Conservation (phyloP, 2,797 vertebrate genomes). For the Furcifer pardalis region DNA sequence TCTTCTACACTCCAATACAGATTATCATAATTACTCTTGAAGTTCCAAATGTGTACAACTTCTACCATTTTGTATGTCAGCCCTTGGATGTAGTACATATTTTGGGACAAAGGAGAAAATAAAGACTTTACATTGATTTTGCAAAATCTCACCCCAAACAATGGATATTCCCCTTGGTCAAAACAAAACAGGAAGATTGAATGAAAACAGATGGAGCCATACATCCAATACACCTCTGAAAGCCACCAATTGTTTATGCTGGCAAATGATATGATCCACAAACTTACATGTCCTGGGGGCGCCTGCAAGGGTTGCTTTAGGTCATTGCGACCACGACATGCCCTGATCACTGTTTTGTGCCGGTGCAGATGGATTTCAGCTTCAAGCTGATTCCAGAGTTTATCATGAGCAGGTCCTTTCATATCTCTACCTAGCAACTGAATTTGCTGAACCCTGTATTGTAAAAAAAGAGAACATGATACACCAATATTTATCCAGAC, state of each 20-base stretch:
- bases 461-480: neutral
- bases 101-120: neutral
- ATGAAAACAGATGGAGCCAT: neutral
- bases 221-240: neutral
- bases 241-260: neutral
- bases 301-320: constrained; percentile 90
- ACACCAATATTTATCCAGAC: neutral
- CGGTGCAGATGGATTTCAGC: constrained; percentile 98
- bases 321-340: constrained; percentile 94
- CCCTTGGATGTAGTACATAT: neutral
- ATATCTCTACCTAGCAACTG: constrained; percentile 96
- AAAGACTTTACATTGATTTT: neutral
- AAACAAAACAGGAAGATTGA: neutral
- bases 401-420: constrained; percentile 98
- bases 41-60: neutral
- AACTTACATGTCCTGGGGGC: constrained; percentile 91
- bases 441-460: constrained; percentile 93
- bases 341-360: constrained; percentile 97
- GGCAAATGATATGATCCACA: neutral
- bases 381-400: constrained; percentile 98
- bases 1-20: neutral
- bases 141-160: neutral
- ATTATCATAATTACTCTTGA: neutral
- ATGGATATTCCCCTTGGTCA: neutral
- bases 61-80: neutral